A percentile compares a stretch with the other conserved stretches of the same genome.
Conservation (phyloP, 1,140 invertebrate genomes). For the Rhopalosiphum padi region DNA sequence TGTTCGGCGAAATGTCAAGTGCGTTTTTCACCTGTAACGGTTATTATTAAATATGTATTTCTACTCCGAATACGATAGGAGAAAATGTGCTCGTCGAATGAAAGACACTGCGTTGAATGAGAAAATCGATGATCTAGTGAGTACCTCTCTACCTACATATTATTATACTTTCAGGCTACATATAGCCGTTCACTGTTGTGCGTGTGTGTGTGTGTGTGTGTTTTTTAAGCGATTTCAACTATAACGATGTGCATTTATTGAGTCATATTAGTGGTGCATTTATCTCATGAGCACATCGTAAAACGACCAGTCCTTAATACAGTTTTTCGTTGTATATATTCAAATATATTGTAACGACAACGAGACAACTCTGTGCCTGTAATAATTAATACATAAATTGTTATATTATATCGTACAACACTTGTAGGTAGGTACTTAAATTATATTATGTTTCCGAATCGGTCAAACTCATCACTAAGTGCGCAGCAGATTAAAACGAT, state of each 20-base stretch:
- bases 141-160: background rate
- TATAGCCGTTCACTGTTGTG: background rate
- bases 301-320: background rate
- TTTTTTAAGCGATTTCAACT: background rate
- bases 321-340: too few species aligned
- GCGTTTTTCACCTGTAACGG: background rate
- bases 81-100: background rate
- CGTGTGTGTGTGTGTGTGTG: background rate
- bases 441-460: background rate
- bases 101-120: background rate
- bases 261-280: background rate
- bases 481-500: background rate
- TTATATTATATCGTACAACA: background rate
- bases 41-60: conserved; percentile 20
- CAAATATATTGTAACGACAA: background rate
- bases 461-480: background rate
- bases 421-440: background rate
- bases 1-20: background rate
- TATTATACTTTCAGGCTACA: background rate
- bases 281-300: background rate
- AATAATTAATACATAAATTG: background rate
- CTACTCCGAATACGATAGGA: background rate
- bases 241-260: background rate
- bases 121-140: background rate
- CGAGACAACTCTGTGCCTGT: background rate